A percentile compares a stretch with the other conserved stretches of the same genome.
Evolutionary conservation across 2,888 invertebrate genomes (phyloP).

Genomic region (Drosophila barbarae): DNA sequence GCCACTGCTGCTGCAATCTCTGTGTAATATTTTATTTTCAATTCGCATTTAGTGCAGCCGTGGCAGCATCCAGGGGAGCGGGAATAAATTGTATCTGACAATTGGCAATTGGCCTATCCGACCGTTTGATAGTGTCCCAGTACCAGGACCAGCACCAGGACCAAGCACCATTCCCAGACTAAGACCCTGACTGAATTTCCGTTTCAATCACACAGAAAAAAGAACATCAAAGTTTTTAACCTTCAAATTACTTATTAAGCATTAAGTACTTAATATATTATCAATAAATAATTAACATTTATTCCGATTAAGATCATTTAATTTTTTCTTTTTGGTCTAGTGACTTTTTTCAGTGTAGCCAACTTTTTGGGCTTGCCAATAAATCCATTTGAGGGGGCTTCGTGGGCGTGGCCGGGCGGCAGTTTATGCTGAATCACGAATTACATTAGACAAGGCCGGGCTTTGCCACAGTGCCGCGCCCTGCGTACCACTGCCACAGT

Average conservation of each 20-base stretch:
- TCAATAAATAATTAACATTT: background rate
- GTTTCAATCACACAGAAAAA: slow-evolving; percentile 7
- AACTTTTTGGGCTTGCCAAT: slow-evolving; percentile 47
- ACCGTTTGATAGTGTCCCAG: slow-evolving; percentile 64
- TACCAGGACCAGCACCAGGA: slow-evolving; percentile 38
- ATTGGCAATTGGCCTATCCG: slow-evolving; percentile 75
- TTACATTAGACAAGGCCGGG: slow-evolving; percentile 63
- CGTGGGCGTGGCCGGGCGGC: slow-evolving; percentile 36
- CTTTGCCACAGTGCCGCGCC: slow-evolving; percentile 32
- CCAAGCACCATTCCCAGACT: slow-evolving; percentile 23
- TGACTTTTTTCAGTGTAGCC: slow-evolving; percentile 9
- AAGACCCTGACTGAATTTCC: background rate
- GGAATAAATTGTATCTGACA: slow-evolving; percentile 75
- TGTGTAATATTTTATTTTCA: slow-evolving; percentile 74
- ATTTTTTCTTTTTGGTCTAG: too few relatives aligned
- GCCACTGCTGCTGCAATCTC: slow-evolving; percentile 58
- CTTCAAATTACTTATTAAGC: too few relatives aligned
- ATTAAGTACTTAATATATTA: background rate
- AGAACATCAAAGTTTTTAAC: background rate
- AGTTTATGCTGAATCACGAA: slow-evolving; percentile 74
- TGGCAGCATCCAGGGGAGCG: slow-evolving; percentile 63
- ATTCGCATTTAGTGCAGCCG: slow-evolving; percentile 74
- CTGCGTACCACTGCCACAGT: slow-evolving; percentile 21
- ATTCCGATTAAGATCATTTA: fast-evolving
- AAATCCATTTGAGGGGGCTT: slow-evolving; percentile 50